Conservation (phyloP, 2,888 invertebrate species). For the Acanthoscelides obtectus region DNA sequence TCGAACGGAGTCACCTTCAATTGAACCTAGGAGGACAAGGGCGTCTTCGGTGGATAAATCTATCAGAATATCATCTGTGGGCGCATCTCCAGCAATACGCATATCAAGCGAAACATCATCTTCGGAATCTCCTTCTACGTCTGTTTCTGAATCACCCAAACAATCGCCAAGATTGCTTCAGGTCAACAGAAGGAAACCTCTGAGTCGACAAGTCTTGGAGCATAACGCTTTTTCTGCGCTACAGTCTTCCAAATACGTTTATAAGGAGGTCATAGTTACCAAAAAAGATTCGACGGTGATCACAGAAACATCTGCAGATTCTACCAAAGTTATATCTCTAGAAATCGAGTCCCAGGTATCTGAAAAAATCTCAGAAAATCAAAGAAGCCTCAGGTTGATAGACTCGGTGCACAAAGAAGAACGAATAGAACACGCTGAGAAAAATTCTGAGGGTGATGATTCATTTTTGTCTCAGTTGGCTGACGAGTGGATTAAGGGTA, state of each 20-base stretch:
- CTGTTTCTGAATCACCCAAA: neutral
- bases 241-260: neutral
- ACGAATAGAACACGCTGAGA: neutral
- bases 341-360: slow-evolving; percentile 4
- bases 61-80: neutral
- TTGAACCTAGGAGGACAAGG: neutral
- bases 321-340: slow-evolving; percentile 6
- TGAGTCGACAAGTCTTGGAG: slow-evolving; percentile 32
- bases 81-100: neutral
- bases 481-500: neutral
- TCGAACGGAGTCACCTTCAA: neutral
- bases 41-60: neutral
- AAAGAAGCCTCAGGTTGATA: neutral
- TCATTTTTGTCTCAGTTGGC: neutral
- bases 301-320: slow-evolving; percentile 8
- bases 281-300: slow-evolving; percentile 10
- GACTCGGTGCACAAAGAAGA: neutral
- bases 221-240: slow-evolving; percentile 26
- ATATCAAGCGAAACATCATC: neutral
- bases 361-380: neutral
- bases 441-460: neutral
- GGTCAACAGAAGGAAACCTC: slow-evolving; percentile 27
- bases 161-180: slow-evolving; percentile 12
- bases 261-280: neutral
- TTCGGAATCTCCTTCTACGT: neutral